Base-by-base conservation (phyloP, 1,140 invertebrate species). In the Nymphalis io region DNA sequence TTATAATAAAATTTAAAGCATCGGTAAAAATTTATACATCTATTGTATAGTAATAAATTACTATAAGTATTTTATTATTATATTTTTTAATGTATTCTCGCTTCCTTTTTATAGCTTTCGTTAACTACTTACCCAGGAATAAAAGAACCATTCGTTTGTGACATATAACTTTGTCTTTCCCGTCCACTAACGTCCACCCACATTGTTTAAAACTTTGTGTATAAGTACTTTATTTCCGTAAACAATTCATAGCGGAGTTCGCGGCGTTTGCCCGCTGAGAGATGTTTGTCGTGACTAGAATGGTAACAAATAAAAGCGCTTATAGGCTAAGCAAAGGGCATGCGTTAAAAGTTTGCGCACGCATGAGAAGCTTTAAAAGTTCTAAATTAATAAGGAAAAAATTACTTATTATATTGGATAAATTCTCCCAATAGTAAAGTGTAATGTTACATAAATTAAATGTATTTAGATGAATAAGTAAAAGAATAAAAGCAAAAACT, bases 111-210 rank as follows among this genome's bases (percentile, higher is more conserved):
- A 42, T 4, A 8, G 42, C 23, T 57, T 70, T 44, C 15, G 12
- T 27, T 18, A 42, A 61, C 48, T 48, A 87, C 88, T 89, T 83
- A 93, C 92, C 92, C 92, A 0, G 92, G 92, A 75, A 93, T 92
- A 73, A 92, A 90, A 40, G 85, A 89, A 73, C 90, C 92, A 68
- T 90, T 88, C 15, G 83, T 84, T 75, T 91, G 85, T 38, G 85
- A 84, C 48, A 89, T 78, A 79, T 92, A 92, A 60, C 76, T 84
- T 65, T 91, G 86, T 75, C 81, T 86, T 80, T 93, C 91, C 20
- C 82, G 84, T 65, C 83, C 85, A 67, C 76, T 92, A 13, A 92
- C 82, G 77, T 88, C 89, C 55, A 88, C 82, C 87, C 87, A 89
- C 88, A 90, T 89, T 76, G 71, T 51, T 74, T 78, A 75, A 72